phyloP scores from a whole-genome alignment of 2,888 invertebrate genomes.

The Nemapogon koenigi region DNA sequence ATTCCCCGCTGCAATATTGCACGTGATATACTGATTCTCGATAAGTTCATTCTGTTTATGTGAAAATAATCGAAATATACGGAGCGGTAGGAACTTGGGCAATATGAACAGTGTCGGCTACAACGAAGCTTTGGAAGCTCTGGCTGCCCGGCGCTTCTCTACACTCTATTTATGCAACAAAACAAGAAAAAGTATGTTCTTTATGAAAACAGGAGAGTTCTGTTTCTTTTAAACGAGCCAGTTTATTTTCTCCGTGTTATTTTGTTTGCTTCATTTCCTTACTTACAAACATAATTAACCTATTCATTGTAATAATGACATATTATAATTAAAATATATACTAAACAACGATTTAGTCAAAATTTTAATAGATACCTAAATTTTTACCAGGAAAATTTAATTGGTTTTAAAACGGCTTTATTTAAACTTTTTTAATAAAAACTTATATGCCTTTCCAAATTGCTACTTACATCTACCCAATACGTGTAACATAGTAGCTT shows the following conservation, averaged over 20 bases:
- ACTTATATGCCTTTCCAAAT: too few species aligned
- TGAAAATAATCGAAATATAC: conserved; percentile 24
- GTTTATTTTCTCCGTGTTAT: too few species aligned
- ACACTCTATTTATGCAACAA: conserved; percentile 11
- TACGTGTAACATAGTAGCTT: too few species aligned
- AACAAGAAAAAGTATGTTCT: conserved; percentile 20
- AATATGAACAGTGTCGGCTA: conserved; percentile 9
- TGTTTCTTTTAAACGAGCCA: conserved; percentile 12
- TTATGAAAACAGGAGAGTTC: conserved; percentile 26
- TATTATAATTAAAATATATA: too few species aligned
- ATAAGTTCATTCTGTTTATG: conserved; percentile 25
- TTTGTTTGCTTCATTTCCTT: too few species aligned
- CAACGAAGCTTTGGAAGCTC: neutral
- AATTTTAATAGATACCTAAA: too few species aligned
- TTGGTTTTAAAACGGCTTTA: too few species aligned
- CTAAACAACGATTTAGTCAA: too few species aligned
- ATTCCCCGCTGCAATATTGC: conserved; percentile 21
- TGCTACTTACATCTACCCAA: too few species aligned
- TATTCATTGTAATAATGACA: too few species aligned
- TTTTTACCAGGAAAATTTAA: too few species aligned
- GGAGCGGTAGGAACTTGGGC: conserved; percentile 9
- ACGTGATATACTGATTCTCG: conserved; percentile 22
- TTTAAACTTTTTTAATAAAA: conserved; percentile 1
- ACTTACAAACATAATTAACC: too few species aligned
- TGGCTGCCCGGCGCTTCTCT: conserved; percentile 4